phyloP scores from a whole-genome alignment of 2,113 vertebrate species.

The Indicator maculatus region DNA sequence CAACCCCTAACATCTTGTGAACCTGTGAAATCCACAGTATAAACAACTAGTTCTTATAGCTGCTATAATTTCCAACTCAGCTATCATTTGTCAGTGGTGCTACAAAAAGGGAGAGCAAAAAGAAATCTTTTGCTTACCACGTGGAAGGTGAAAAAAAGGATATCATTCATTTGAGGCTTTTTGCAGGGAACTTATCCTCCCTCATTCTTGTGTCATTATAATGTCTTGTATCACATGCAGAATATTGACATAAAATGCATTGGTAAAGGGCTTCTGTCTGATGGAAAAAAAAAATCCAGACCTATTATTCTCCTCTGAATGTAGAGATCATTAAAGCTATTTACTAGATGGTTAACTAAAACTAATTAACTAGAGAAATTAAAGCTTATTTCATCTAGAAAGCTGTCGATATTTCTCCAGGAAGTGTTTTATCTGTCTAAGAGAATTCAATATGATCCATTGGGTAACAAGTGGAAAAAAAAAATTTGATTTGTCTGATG shows the following conservation, averaged over 20 bases:
- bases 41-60: background rate
- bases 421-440: background rate
- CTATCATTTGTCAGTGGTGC: background rate
- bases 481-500: background rate
- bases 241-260: background rate
- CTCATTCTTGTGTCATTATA: background rate
- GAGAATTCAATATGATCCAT: fast-evolving
- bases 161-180: background rate
- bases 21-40: background rate
- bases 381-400: background rate
- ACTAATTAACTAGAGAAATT: background rate
- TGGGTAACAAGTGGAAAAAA: background rate
- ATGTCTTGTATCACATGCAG: background rate
- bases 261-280: background rate
- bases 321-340: background rate
- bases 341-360: background rate
- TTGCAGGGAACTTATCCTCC: background rate
- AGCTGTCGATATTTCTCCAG: background rate
- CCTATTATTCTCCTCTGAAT: background rate
- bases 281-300: background rate
- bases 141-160: background rate
- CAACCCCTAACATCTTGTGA: no score
- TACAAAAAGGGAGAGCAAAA: background rate
- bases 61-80: background rate
- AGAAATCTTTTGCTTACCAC: background rate